Percentiles rank a stretch among this genome's conserved stretches.
phyloP scores from a whole-genome alignment of 1,140 invertebrate species.

The Atopsyche davidsoni region DNA sequence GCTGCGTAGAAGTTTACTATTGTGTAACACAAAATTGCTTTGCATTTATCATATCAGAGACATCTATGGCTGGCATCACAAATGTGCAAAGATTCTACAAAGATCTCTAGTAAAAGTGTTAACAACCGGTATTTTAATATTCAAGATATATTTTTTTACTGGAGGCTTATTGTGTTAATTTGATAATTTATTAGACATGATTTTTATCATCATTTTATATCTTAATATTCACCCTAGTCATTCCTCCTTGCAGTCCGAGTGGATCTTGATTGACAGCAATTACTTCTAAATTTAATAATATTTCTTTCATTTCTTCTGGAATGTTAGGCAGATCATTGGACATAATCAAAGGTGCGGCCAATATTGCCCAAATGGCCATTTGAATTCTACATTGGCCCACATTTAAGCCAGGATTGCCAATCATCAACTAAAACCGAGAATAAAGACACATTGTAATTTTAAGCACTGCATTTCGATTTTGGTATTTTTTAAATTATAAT shows the following conservation, averaged over 20 bases:
- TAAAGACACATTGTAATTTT: too few relatives aligned
- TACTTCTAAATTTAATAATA: slow-evolving; percentile 69
- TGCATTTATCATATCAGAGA: too few relatives aligned
- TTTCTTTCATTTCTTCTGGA: slow-evolving; percentile 59
- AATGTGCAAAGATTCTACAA: too few relatives aligned
- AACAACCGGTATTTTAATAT: too few relatives aligned
- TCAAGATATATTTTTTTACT: too few relatives aligned
- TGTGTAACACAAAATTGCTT: too few relatives aligned
- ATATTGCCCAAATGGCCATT: slow-evolving; percentile 83
- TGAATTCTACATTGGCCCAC: slow-evolving; percentile 76
- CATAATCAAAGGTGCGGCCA: slow-evolving; percentile 84
- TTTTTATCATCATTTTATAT: background rate
- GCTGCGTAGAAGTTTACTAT: too few relatives aligned
- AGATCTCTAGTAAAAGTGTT: too few relatives aligned
- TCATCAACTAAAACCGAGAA: slow-evolving; percentile 57
- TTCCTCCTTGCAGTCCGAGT: slow-evolving; percentile 53
- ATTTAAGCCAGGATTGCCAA: slow-evolving; percentile 82
- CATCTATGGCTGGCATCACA: too few relatives aligned
- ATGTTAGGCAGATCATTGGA: slow-evolving; percentile 76
- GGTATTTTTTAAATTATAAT: too few relatives aligned
- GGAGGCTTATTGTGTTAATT: background rate
- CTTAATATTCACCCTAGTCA: slow-evolving; percentile 33
- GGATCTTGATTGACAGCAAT: slow-evolving; percentile 84
- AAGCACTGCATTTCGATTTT: too few relatives aligned
- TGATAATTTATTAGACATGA: too few relatives aligned